phyloP scores from a whole-genome alignment of 2,888 invertebrate genomes.

The Melikaiella ostensackeni region DNA sequence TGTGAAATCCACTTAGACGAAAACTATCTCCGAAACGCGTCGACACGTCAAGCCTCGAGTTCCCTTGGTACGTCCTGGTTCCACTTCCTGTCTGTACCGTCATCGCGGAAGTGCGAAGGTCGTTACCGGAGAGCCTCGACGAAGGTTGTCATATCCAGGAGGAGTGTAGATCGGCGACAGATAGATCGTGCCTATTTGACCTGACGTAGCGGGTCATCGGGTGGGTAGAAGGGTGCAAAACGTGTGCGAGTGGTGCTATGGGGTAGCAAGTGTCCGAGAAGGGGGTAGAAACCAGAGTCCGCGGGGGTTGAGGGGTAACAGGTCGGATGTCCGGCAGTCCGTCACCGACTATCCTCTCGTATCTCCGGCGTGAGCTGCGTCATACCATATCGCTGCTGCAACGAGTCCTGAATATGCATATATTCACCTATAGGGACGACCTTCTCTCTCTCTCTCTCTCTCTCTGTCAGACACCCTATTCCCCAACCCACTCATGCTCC shows the following conservation, averaged over 20 bases:
- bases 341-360: slow-evolving; percentile 72
- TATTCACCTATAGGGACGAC: slow-evolving; percentile 57
- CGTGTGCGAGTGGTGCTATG: slow-evolving; percentile 61
- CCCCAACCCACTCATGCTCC: slow-evolving; percentile 30
- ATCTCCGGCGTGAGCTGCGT: slow-evolving; percentile 69
- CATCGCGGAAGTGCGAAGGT: slow-evolving; percentile 16
- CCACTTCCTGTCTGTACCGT: slow-evolving; percentile 17
- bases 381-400: slow-evolving; percentile 69
- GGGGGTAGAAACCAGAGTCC: slow-evolving; percentile 49
- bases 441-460: slow-evolving; percentile 34
- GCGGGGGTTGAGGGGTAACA: slow-evolving; percentile 69
- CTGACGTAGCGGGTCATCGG: slow-evolving; percentile 53
- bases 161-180: slow-evolving; percentile 37
- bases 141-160: slow-evolving; percentile 43
- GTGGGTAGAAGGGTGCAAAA: slow-evolving; percentile 56
- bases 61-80: slow-evolving; percentile 8
- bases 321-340: slow-evolving; percentile 77
- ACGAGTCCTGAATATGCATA: slow-evolving; percentile 76
- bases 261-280: slow-evolving; percentile 55
- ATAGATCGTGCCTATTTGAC: slow-evolving; percentile 51
- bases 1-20: slow-evolving; percentile 13
- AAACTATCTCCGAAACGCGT: slow-evolving; percentile 18
- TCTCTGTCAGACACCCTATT: slow-evolving; percentile 38
- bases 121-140: slow-evolving; percentile 38
- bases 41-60: slow-evolving; percentile 28